Base-by-base conservation (phyloP, 2,113 vertebrate genomes). In the Nothoprocta perdicaria region DNA sequence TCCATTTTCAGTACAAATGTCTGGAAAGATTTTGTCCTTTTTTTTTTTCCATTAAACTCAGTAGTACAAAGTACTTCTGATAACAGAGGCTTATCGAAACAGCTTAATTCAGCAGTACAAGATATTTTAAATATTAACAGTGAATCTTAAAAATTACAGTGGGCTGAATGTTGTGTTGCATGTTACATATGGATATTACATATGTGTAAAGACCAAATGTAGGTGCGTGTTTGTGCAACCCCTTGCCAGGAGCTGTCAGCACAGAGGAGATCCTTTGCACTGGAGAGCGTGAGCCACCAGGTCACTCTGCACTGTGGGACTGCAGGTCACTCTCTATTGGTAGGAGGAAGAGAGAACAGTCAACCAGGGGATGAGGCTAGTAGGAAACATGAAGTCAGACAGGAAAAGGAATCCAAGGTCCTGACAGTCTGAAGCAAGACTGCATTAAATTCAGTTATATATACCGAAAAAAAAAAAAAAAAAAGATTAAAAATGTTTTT, bases 181-280 rank as follows among this genome's bases (percentile, higher is more conserved):
- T 0, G 4, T 9, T 19, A 23, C 27, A n/a, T 46, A 12, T 60
- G 26, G 40, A 6, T 69, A 17, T 80, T 22, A 31, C 5, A 0
- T 5, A 7, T 0, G 0, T 29, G 31, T 40, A 26, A 74, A 66
- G 26, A 31, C 22, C 22, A 7, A 1, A 17, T 14, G 2, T 45
- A 4, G 2, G 8, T 3, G 14, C 21, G 38, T 3, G 1, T 3
- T 27, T 14, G 19, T 6, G 7, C 2, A 1, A 12, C 1, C 57
- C 38, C 8, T 67, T 31, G 13, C n/a, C 52, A 53, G 52, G 41
- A 0, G 4, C 31, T 50, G 16, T 27, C 10, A 6, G 18, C 2
- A 2, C 27, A 71, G 24, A 35, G 14, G 1, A 69, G 22, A 43
- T 6, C 17, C 10, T 53, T 57, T 66, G 43, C 29, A 8, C 21